Evolutionary conservation across 2,113 vertebrate genomes (phyloP).

Genomic region (Piprites chloris): DNA sequence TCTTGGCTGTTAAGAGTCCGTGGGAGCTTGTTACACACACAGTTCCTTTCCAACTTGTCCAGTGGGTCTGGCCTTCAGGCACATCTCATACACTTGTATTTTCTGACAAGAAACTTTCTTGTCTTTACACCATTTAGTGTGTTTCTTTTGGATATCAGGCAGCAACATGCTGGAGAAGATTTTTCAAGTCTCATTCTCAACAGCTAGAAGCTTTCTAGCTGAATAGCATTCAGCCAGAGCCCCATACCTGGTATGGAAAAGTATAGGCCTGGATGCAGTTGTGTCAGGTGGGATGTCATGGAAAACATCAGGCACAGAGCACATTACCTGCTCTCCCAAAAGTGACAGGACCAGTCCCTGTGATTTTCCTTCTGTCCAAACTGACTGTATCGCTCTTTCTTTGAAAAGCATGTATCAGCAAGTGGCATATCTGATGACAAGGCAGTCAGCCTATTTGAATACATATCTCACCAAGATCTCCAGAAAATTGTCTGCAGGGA

Average conservation of each 20-base stretch:
- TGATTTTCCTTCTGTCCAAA: not conserved
- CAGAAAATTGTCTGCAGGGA: not conserved
- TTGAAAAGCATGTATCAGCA: not conserved
- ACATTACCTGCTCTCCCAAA: not conserved
- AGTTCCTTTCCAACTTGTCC: not conserved
- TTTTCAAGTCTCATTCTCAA: not conserved
- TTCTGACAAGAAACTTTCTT: not conserved
- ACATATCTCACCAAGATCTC: not conserved
- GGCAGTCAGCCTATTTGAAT: not conserved
- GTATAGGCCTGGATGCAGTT: not conserved
- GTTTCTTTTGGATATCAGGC: not conserved
- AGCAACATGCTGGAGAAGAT: not conserved
- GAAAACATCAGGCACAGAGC: not conserved
- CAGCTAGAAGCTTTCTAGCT: not conserved
- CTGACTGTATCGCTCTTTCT: not conserved
- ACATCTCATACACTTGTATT: no score
- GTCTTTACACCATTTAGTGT: not conserved
- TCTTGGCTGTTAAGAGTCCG: not conserved
- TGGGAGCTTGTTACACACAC: rapidly evolving
- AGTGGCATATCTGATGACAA: not conserved
- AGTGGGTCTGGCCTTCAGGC: not conserved
- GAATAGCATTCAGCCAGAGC: not conserved
- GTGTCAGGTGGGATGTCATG: not conserved
- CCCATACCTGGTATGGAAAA: not conserved
- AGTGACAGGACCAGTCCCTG: not conserved